A percentile compares a stretch with the other conserved stretches of the same genome.
phyloP scores from a whole-genome alignment of 2,888 invertebrate genomes.

The Timandra comae region DNA sequence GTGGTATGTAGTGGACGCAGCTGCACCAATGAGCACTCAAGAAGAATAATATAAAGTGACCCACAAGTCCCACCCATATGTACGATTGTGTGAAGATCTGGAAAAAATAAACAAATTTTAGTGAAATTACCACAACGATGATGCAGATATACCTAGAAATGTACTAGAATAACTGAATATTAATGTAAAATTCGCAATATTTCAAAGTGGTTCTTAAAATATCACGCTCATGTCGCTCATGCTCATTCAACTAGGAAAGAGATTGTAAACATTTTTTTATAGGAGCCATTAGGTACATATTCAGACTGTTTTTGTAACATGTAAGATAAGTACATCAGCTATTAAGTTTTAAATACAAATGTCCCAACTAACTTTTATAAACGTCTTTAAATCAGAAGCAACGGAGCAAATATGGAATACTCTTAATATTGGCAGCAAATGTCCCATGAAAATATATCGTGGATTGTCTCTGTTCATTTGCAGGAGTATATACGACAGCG shows the following conservation, averaged over 20 bases:
- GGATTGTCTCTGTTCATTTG: background rate
- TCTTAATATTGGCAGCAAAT: constrained; percentile 30
- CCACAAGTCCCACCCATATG: constrained; percentile 31
- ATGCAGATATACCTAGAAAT: too few species aligned
- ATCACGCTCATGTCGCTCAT: too few species aligned
- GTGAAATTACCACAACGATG: too few species aligned
- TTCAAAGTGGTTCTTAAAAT: too few species aligned
- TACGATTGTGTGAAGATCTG: constrained; percentile 38
- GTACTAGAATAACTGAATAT: too few species aligned
- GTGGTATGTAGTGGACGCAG: constrained; percentile 37
- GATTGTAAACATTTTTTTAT: too few species aligned
- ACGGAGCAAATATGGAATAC: constrained; percentile 25
- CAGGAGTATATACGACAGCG: constrained; percentile 30
- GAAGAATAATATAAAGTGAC: constrained; percentile 27
- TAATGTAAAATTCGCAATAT: too few species aligned
- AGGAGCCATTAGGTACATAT: background rate
- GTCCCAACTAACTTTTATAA: constrained; percentile 33
- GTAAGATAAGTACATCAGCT: too few species aligned
- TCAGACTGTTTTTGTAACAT: background rate
- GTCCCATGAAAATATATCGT: constrained; percentile 27
- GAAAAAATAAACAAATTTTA: too few species aligned
- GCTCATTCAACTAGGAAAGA: too few species aligned
- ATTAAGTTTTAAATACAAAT: background rate
- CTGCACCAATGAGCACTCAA: constrained; percentile 40
- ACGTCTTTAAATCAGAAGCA: constrained; percentile 21